A percentile compares a stretch with the other conserved stretches of the same genome.
Evolutionary conservation across 2,888 invertebrate genomes (phyloP).

Genomic region (Stegophylla sp.): DNA sequence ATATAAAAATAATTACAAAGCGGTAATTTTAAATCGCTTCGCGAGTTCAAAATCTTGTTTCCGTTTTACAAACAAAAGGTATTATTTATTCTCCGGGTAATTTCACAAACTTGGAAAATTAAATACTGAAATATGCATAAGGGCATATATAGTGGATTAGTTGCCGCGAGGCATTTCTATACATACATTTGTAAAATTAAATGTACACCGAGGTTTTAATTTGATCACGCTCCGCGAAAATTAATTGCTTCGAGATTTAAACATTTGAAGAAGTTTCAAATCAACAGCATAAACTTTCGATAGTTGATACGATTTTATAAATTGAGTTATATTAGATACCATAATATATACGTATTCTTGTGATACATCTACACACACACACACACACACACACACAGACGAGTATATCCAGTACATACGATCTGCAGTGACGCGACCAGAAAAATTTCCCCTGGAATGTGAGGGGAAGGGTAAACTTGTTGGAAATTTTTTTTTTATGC

Average conservation of each 20-base stretch:
- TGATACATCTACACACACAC: too few relatives aligned
- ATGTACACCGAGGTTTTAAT: constrained; percentile 1
- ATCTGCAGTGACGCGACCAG: too few relatives aligned
- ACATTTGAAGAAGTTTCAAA: neutral
- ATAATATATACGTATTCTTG: too few relatives aligned
- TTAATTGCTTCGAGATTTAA: neutral
- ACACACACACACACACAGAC: too few relatives aligned
- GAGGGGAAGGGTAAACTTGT: too few relatives aligned
- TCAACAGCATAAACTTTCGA: neutral
- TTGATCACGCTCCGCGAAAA: neutral
- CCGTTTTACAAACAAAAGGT: neutral
- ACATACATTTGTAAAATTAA: neutral
- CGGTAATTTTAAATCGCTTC: neutral
- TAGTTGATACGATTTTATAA: too few relatives aligned
- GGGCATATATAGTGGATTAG: neutral
- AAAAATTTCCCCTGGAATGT: too few relatives aligned
- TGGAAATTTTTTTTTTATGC: too few relatives aligned
- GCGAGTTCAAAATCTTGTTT: constrained; percentile 4
- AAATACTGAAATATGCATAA: constrained; percentile 15
- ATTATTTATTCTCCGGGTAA: constrained; percentile 29
- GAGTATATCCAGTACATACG: too few relatives aligned
- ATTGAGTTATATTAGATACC: too few relatives aligned
- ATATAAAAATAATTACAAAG: neutral
- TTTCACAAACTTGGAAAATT: neutral
- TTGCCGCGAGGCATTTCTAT: neutral